Conservation (phyloP, 1,140 invertebrate species). For the Eriocheir sinensis region DNA sequence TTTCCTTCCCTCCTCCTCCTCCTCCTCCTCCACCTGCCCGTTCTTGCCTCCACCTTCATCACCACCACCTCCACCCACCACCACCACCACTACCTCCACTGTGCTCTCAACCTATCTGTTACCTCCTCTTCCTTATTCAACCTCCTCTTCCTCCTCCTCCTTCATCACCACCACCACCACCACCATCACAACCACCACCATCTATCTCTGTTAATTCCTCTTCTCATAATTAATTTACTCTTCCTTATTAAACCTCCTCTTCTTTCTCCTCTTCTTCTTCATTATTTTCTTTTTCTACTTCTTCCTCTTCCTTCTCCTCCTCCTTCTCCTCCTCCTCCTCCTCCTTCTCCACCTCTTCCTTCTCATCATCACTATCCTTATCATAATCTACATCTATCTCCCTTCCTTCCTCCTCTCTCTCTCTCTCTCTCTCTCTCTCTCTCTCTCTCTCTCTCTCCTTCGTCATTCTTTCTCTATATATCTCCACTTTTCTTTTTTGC, state of each 20-base stretch:
- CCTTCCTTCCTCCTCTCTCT: slow-evolving; percentile 35
- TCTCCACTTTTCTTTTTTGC: not conserved
- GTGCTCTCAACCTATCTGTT: not conserved
- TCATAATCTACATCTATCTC: not conserved
- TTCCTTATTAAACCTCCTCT: not conserved
- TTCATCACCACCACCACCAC: no score
- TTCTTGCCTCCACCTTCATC: not conserved
- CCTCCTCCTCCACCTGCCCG: no score
- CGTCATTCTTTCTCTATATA: not conserved
- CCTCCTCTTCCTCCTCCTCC: no score
- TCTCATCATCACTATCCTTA: not conserved
- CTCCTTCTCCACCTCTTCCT: not conserved
- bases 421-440: slow-evolving; percentile 50
- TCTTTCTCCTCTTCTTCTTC: not conserved
- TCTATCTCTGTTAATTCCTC: no score
- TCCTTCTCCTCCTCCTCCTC: not conserved
- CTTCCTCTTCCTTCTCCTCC: no score
- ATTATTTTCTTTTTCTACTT: no score
- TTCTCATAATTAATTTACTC: no score
- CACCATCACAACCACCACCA: no score
- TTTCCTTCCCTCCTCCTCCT: not conserved
- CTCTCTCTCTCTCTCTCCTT: slow-evolving; percentile 31
- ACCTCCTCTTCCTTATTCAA: not conserved
- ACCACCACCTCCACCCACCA: not conserved
- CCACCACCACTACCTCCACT: not conserved